Conservation (phyloP, 2,797 vertebrate genomes). For the Pantherophis vulpinus region DNA sequence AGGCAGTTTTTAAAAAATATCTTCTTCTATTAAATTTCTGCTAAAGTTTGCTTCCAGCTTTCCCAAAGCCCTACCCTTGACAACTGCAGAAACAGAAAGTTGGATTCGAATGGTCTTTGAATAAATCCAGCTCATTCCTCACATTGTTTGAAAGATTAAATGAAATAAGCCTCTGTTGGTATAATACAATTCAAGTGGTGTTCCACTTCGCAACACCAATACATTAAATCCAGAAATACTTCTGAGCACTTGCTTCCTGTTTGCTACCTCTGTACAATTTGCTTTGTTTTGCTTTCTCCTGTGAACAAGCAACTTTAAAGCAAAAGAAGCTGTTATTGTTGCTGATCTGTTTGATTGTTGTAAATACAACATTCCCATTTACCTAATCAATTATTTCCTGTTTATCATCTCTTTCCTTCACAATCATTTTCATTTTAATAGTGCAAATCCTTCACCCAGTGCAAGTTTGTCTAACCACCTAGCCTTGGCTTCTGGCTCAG, state of each 20-base stretch:
- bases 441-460: not conserved
- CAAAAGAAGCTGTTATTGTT: not conserved
- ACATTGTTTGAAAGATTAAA: not conserved
- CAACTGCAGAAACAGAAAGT: not conserved
- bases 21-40: not conserved
- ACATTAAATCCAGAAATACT: not conserved
- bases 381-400: not conserved
- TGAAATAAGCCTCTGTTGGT: not conserved
- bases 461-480: not conserved
- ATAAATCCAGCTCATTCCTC: not conserved
- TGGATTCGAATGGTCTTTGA: not conserved
- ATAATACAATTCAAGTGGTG: not conserved
- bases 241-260: not conserved
- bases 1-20: not conserved
- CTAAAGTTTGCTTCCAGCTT: not conserved
- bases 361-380: not conserved
- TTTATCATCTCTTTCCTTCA: not conserved
- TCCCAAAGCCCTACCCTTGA: not conserved
- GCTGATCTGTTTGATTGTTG: not conserved
- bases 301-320: not conserved
- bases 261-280: not conserved
- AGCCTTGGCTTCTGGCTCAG: not conserved
- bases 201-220: not conserved
- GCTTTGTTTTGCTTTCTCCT: not conserved
- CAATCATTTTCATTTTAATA: not conserved